Percentiles rank a stretch among this genome's conserved stretches.
phyloP scores from a whole-genome alignment of 2,797 vertebrate genomes.

The Taenioides sp. region DNA sequence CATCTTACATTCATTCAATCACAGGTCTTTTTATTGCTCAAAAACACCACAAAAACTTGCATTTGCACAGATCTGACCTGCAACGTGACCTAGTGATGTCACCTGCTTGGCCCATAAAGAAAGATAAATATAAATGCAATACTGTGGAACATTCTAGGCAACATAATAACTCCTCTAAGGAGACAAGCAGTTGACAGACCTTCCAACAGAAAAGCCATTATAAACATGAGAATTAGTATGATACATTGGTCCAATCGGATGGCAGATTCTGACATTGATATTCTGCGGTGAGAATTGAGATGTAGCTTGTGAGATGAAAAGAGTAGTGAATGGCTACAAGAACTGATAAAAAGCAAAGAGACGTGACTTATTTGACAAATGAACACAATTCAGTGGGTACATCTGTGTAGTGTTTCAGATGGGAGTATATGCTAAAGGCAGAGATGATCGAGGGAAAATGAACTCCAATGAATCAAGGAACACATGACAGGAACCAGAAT shows the following conservation, averaged over 20 bases:
- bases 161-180: no score
- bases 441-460: slow-evolving; percentile 13
- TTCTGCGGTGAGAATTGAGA: slow-evolving; percentile 8
- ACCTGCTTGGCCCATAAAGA: no score
- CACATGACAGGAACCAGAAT: slow-evolving; percentile 11
- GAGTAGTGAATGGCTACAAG: slow-evolving; percentile 3
- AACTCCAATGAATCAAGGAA: slow-evolving; percentile 15
- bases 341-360: slow-evolving; percentile 22
- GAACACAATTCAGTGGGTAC: slow-evolving; percentile 11
- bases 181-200: no score
- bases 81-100: no score
- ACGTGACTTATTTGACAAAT: slow-evolving; percentile 41
- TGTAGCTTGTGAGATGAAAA: slow-evolving; percentile 27
- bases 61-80: no score
- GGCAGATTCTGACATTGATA: slow-evolving; percentile 1
- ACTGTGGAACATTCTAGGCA: neutral
- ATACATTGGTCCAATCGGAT: neutral
- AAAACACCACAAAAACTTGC: no score
- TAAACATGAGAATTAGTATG: neutral
- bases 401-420: slow-evolving; percentile 20
- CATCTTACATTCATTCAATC: no score
- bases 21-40: no score
- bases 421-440: slow-evolving; percentile 23
- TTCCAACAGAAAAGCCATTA: neutral
- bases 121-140: no score